These are phyloP conservation scores for Cyprinodon tularosa DNA, from an alignment of 2,113 vertebrate species.

Conservation along the genomic window DNA sequence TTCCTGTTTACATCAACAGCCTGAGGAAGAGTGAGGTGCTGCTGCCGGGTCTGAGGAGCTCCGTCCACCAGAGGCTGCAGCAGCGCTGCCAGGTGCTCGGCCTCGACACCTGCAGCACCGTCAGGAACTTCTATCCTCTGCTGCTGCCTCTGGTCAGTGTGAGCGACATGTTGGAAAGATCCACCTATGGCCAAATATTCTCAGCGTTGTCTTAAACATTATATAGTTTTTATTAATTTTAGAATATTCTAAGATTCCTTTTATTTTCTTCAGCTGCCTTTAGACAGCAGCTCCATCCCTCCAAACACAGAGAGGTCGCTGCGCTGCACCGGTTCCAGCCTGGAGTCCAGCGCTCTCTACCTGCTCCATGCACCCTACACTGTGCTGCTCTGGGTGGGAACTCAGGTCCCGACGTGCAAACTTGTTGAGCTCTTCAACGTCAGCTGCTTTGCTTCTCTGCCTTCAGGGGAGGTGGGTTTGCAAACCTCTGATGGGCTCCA, in stretches of 20 bases:
- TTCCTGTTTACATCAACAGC: slow-evolving; percentile 82
- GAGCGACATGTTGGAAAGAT: neutral
- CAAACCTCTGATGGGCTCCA: neutral
- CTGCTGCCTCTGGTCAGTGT: slow-evolving; percentile 76
- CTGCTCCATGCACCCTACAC: slow-evolving; percentile 71
- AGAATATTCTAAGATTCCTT: neutral
- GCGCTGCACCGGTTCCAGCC: slow-evolving; percentile 71
- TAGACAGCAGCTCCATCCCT: neutral
- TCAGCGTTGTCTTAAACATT: too few relatives aligned
- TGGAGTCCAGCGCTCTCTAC: slow-evolving; percentile 71
- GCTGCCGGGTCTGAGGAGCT: slow-evolving; percentile 78
- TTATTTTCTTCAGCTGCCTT: slow-evolving; percentile 43
- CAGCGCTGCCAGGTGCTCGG: slow-evolving; percentile 73
- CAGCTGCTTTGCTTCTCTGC: slow-evolving; percentile 73
- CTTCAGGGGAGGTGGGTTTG: slow-evolving; percentile 77
- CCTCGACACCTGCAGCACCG: slow-evolving; percentile 73
- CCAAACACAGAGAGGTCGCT: slow-evolving; percentile 15
- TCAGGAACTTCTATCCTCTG: slow-evolving; percentile 78
- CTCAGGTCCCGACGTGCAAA: slow-evolving; percentile 51
- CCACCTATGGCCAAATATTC: too few relatives aligned
- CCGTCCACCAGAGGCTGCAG: slow-evolving; percentile 76
- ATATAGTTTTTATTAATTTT: neutral
- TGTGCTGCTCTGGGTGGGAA: slow-evolving; percentile 81
- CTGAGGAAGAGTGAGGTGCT: slow-evolving; percentile 83
- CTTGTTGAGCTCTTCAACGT: slow-evolving; percentile 75